Evolutionary conservation across 2,888 invertebrate species (phyloP).

Genomic region (Sinodicranocentrus sp.): DNA sequence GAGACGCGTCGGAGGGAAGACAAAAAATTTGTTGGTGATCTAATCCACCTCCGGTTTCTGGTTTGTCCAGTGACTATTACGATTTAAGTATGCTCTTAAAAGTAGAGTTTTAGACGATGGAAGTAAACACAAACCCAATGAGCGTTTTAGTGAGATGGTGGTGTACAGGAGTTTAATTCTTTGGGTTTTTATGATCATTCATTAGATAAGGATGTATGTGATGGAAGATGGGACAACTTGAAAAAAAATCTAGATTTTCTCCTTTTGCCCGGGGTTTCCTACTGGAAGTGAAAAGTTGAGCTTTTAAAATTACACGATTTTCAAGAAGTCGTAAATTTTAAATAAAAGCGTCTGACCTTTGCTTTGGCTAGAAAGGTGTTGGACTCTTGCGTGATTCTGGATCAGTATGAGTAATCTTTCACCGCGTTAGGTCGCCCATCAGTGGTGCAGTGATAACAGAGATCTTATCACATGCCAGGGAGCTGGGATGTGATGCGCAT

Average conservation of each 20-base stretch:
- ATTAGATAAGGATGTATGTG: slow-evolving; percentile 60
- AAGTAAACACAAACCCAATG: background rate
- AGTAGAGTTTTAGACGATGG: slow-evolving; percentile 40
- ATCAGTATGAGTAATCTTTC: slow-evolving; percentile 57
- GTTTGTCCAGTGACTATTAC: slow-evolving; percentile 65
- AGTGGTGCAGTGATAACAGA: too few relatives aligned
- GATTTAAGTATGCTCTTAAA: slow-evolving; percentile 55
- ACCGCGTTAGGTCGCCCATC: slow-evolving; percentile 60
- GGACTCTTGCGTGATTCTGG: slow-evolving; percentile 59
- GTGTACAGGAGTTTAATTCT: slow-evolving; percentile 66
- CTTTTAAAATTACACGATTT: slow-evolving; percentile 57
- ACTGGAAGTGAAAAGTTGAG: slow-evolving; percentile 61
- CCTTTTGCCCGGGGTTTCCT: slow-evolving; percentile 34
- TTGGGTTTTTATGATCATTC: slow-evolving; percentile 68
- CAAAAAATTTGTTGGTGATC: slow-evolving; percentile 42
- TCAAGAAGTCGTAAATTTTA: slow-evolving; percentile 64
- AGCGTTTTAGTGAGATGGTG: slow-evolving; percentile 5
- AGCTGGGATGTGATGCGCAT: too few relatives aligned
- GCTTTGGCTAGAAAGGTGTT: slow-evolving; percentile 35
- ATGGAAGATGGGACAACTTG: background rate
- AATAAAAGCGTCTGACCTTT: slow-evolving; percentile 30
- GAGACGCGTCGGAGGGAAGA: slow-evolving; percentile 42
- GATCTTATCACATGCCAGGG: too few relatives aligned
- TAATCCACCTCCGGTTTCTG: slow-evolving; percentile 39
- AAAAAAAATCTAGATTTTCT: slow-evolving; percentile 63